Evolutionary conservation across 2,797 vertebrate genomes (phyloP), one percentile per base, ranked within the genome.

Genomic region (Scarus forsteni): DNA sequence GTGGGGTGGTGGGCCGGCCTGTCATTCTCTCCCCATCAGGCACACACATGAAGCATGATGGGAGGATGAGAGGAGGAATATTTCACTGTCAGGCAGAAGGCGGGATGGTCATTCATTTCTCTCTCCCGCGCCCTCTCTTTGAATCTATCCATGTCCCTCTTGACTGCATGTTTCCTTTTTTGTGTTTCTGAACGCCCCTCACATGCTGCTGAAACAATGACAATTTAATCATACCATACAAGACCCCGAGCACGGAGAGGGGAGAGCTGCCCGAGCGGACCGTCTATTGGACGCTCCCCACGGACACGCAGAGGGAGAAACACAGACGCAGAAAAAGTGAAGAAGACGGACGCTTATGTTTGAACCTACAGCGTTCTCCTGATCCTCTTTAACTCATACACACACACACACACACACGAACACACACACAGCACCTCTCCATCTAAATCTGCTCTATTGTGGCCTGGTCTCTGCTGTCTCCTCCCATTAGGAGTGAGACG

Each of bases 141-240:
- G 63, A 64, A 59, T 66, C 72, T 62, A 65, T 80, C 80, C 63
- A 60, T 70, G 75, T 76, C 54, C 56, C 57, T 39, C 68, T 83
- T 70, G 65, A 73, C 76, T 83, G 57, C 56, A 72, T 73, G 75
- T 58, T 71, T 62, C 65, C 60, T 8, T 27, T 77, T 80, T 75
- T 63, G 49, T 81, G 55, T 74, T 72, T 85, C 73, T 69, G 59
- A 80, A 60, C n/a, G 15, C 44, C 59, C 55, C 65, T 52, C 57
- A 88, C 84, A 75, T 48, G 72, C 65, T 92, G 93, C 93, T 92
- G 92, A 93, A 95, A 96, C 95, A 95, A 96, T 94, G 94, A 96
- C 95, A 95, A 96, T 97, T 96, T 96, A 95, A 97, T 96, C 95
- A 96, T 96, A 95, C 95, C 93, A 95, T 93, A 95, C 91, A 94